phyloP scores from a whole-genome alignment of 2,113 vertebrate species.

The Entosphenus tridentatus region DNA sequence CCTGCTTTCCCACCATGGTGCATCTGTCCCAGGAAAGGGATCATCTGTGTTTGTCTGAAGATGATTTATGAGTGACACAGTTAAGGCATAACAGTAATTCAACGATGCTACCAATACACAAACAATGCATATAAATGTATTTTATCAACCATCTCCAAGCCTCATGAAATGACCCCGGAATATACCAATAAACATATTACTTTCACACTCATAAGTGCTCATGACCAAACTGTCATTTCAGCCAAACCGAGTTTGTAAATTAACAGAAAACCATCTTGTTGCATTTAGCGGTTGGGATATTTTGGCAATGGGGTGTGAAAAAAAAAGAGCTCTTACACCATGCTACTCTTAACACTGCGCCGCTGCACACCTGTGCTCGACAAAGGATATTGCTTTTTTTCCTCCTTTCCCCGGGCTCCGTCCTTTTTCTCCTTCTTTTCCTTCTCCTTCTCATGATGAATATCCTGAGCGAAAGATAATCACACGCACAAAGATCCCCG shows the following conservation, averaged over 20 bases:
- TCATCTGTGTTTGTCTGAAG: conserved; percentile 75
- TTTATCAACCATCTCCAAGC: not conserved
- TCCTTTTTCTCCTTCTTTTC: conserved; percentile 78
- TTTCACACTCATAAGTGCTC: conserved; percentile 8
- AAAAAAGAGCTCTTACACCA: not conserved
- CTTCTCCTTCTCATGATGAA: conserved; percentile 66
- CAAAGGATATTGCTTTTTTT: conserved; percentile 94
- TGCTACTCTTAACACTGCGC: not conserved
- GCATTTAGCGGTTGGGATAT: too few relatives aligned
- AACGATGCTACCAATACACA: conserved; percentile 5
- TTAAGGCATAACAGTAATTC: conserved; percentile 25
- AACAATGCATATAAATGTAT: not conserved
- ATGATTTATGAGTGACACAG: conserved; percentile 44
- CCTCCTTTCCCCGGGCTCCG: conserved; percentile 51
- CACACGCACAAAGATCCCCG: not conserved
- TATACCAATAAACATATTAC: not conserved
- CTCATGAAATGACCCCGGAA: not conserved
- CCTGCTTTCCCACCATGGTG: too few relatives aligned
- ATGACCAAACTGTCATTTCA: conserved; percentile 6
- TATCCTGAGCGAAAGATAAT: conserved; percentile 27
- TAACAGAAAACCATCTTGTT: conserved; percentile 6
- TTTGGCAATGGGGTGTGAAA: too few relatives aligned
- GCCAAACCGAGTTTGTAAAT: conserved; percentile 11
- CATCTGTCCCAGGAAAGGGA: conserved; percentile 11
- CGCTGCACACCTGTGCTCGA: not conserved